Base-by-base conservation (phyloP, 2,888 invertebrate species). In the Habroteleia sp. region DNA sequence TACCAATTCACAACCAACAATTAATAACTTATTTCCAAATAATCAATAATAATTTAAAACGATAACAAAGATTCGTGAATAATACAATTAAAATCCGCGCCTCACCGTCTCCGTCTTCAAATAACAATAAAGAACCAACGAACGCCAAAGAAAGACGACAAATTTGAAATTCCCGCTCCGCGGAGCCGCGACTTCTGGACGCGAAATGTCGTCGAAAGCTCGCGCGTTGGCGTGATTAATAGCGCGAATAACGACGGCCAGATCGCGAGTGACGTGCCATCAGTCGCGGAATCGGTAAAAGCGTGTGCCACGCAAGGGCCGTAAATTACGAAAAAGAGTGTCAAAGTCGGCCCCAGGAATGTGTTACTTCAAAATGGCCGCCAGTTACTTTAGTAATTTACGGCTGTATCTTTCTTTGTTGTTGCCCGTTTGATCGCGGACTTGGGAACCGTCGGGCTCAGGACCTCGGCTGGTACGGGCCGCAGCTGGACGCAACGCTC, bases 351-450 rank as follows among this genome's bases (percentile, higher is more conserved):
- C 80, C 81, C 82, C 82, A 88, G 91, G 92, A 92, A 92, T 92
- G 92, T 92, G 92, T 92, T 92, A 92, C 92, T 92, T 92, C 92
- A 93, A 93, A 92, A 93, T 93, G 93, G 93, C 92, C 91, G 92
- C 92, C 91, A 88, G 88, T 87, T 87, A 87, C 87, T 87, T 85
- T 86, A 85, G 87, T 88, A 88, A 88, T 88, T 88, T 88, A 88
- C 88, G 86, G 87, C 86, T 85, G 85, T 85, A 84, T 85, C 84
- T 85, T 85, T 85, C 88, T 88, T 88, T 88, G 88, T 88, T 88
- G 87, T 88, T 82, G 82, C 77, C 78, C 78, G 79, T 80, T 79
- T 82, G 81, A 83, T 79, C 80, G 77, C 60, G 56, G 14, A 20
- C 52, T 73, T 76, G 68, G 58, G 77, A 69, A 79, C 76, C 77